Percentiles rank a stretch among this genome's conserved stretches.
Evolutionary conservation across 2,113 vertebrate species (phyloP).

Genomic region (Sorex fumeus): DNA sequence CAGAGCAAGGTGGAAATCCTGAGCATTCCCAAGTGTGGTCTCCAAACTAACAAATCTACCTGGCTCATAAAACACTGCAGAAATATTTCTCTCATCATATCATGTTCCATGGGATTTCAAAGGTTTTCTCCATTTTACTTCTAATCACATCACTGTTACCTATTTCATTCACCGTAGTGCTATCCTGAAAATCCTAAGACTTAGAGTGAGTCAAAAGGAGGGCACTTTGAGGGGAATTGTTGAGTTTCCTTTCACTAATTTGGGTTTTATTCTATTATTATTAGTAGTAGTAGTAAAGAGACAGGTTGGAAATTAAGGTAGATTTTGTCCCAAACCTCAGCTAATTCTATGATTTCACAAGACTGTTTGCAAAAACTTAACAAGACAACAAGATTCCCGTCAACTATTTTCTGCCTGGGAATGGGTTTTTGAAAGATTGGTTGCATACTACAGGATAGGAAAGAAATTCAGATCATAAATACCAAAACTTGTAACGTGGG

Average conservation of each 20-base stretch:
- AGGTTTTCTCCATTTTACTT: not conserved
- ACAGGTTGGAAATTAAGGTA: not conserved
- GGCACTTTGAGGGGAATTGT: not conserved
- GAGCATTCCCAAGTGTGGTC: no score
- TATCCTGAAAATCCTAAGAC: not conserved
- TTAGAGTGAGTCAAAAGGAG: not conserved
- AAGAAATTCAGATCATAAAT: not conserved
- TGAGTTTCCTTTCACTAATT: not conserved
- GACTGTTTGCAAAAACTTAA: not conserved
- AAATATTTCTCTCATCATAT: not conserved
- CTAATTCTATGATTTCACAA: not conserved
- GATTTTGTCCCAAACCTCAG: not conserved
- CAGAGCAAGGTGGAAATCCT: no score
- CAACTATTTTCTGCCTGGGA: not conserved
- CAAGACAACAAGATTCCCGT: no score
- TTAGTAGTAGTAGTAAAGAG: not conserved
- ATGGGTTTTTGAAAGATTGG: not conserved
- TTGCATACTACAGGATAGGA: not conserved
- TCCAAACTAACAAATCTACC: not conserved
- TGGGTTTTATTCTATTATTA: no score
- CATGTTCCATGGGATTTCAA: no score
- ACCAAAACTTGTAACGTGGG: not conserved
- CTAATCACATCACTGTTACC: not conserved
- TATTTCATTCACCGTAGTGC: not conserved
- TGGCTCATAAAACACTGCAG: not conserved